Percentiles rank a stretch among this genome's conserved stretches.
Evolutionary conservation across 2,888 invertebrate genomes (phyloP).

Genomic region (Diaphora mendica): DNA sequence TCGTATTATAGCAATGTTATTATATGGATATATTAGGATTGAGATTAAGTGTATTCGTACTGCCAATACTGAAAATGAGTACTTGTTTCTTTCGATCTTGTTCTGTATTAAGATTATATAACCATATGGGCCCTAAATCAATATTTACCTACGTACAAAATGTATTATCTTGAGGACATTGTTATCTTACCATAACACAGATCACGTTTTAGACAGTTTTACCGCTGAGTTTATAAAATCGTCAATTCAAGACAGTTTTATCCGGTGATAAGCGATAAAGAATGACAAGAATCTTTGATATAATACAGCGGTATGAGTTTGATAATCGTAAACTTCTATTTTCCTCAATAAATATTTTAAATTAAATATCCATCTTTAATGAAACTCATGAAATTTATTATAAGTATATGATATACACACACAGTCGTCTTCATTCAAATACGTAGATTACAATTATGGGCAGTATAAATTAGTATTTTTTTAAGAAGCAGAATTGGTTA

Average conservation of each 20-base stretch:
- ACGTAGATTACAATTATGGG: not conserved
- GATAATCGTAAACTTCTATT: conserved; percentile 18
- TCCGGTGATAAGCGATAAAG: conserved; percentile 62
- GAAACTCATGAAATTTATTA: not conserved
- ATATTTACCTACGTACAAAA: conserved; percentile 15
- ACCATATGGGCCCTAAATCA: conserved; percentile 5
- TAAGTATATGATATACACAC: not conserved
- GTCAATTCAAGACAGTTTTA: conserved; percentile 53
- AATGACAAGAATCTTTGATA: conserved; percentile 43
- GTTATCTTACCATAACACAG: conserved; percentile 34
- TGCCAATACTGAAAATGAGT: not conserved
- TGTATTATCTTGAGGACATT: conserved; percentile 26
- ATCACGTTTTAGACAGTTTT: conserved; percentile 22
- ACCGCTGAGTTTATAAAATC: conserved; percentile 30
- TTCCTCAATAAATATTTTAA: not conserved
- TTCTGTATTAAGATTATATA: conserved; percentile 11
- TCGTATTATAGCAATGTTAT: no score
- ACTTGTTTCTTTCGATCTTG: not conserved
- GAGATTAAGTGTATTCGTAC: not conserved
- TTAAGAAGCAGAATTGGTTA: not conserved
- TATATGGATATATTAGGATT: not conserved
- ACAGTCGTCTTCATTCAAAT: not conserved
- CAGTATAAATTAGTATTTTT: not conserved
- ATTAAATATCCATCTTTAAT: not conserved
- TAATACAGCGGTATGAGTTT: conserved; percentile 27